Conservation (phyloP, 2,888 invertebrate species). For the Phasia obesa region DNA sequence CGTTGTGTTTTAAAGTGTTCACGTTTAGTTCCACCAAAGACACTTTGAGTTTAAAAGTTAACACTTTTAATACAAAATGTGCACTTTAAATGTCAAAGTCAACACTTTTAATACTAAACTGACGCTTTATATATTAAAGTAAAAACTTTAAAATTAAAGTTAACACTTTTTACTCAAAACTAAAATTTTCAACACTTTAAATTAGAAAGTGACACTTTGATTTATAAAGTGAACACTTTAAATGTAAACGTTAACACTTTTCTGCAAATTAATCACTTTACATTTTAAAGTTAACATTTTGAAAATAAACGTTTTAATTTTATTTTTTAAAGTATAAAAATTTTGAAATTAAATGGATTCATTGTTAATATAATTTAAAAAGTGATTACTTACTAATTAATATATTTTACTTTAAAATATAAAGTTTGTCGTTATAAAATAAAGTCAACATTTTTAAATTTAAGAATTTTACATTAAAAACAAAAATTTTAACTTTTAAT, state of each 20-base stretch:
- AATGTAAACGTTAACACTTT: slow-evolving; percentile 9
- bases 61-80: slow-evolving; percentile 44
- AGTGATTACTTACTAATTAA: too few species aligned
- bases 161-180: slow-evolving; percentile 1
- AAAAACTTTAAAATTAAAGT: too few species aligned
- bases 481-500: neutral
- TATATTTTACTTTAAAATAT: slow-evolving; percentile 11
- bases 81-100: too few species aligned
- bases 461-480: neutral
- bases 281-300: neutral
- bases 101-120: too few species aligned
- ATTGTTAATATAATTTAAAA: slow-evolving; percentile 15
- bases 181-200: neutral
- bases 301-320: slow-evolving; percentile 7
- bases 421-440: slow-evolving; percentile 8
- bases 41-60: slow-evolving; percentile 47
- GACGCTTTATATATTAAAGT: too few species aligned
- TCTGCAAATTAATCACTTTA: slow-evolving; percentile 9
- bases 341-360: slow-evolving; percentile 6
- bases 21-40: slow-evolving; percentile 37
- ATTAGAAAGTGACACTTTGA: too few species aligned
- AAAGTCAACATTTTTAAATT: neutral
- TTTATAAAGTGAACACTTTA: slow-evolving; percentile 9
- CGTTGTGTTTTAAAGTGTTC: slow-evolving; percentile 7
- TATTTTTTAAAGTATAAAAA: slow-evolving; percentile 7